phyloP scores from a whole-genome alignment of 1,140 invertebrate species.

The Cydia pomonella region DNA sequence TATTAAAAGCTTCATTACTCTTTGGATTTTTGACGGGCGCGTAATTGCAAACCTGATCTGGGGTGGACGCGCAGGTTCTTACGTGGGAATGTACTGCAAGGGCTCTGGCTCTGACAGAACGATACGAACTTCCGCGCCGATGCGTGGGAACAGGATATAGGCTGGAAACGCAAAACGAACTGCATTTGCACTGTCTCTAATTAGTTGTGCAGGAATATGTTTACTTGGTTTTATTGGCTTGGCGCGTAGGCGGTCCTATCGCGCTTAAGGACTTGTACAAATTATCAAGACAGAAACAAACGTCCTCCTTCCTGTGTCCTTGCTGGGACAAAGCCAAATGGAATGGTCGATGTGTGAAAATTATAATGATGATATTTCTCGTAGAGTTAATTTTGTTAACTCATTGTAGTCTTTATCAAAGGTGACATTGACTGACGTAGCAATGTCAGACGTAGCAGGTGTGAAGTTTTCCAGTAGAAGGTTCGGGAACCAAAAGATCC shows the following conservation, averaged over 20 bases:
- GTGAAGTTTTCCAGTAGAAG: background rate
- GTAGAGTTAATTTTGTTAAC: background rate
- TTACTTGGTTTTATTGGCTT: background rate
- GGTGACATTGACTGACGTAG: background rate
- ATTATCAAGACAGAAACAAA: slow-evolving; percentile 15
- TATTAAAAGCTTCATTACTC: slow-evolving; percentile 21
- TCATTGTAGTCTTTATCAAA: background rate
- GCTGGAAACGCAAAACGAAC: slow-evolving; percentile 55
- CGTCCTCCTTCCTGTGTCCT: slow-evolving; percentile 18
- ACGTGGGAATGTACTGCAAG: slow-evolving; percentile 28
- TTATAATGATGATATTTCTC: background rate
- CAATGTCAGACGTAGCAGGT: background rate
- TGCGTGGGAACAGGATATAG: slow-evolving; percentile 43
- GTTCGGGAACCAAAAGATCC: slow-evolving; percentile 37
- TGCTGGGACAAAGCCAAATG: background rate
- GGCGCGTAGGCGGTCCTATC: slow-evolving; percentile 1
- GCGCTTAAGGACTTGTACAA: slow-evolving; percentile 9
- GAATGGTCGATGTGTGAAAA: background rate
- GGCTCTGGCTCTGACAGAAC: slow-evolving; percentile 29
- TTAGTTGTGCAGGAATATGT: slow-evolving; percentile 17
- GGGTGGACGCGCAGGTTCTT: background rate
- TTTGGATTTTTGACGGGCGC: slow-evolving; percentile 34
- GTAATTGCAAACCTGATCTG: slow-evolving; percentile 36
- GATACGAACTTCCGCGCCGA: slow-evolving; percentile 39
- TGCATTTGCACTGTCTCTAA: slow-evolving; percentile 36